These are phyloP conservation scores for Coilia nasus DNA, from an alignment of 2,797 vertebrate genomes.

Conservation along the genomic window DNA sequence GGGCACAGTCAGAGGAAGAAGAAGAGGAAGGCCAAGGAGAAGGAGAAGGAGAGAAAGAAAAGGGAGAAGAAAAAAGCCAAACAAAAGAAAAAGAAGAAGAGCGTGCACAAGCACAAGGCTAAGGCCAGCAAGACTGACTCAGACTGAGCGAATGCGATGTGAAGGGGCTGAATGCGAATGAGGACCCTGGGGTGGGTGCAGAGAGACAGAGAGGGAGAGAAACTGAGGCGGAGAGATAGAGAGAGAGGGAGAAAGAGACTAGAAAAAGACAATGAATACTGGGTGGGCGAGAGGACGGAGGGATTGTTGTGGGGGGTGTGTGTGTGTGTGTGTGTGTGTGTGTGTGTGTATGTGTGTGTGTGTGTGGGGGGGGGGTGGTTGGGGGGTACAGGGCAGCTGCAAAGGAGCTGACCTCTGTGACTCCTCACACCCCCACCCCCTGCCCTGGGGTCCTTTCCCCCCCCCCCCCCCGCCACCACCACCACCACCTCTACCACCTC, in stretches of 20 bases:
- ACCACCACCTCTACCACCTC: no score
- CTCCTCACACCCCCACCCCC: slow-evolving; percentile 42
- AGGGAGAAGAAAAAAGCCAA: slow-evolving; percentile 82
- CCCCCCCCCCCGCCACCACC: not conserved
- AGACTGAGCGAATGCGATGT: slow-evolving; percentile 68
- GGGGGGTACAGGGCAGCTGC: not conserved
- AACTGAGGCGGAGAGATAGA: not conserved
- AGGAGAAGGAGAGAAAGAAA: slow-evolving; percentile 84
- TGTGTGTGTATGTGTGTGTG: not conserved
- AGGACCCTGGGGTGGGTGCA: not conserved
- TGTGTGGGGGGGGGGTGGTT: not conserved
- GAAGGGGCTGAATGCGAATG: not conserved
- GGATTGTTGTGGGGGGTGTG: not conserved
- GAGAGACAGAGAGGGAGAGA: not conserved
- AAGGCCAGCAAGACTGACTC: slow-evolving; percentile 79
- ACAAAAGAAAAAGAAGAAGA: slow-evolving; percentile 82
- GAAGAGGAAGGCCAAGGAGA: slow-evolving; percentile 30
- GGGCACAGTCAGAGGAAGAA: not conserved
- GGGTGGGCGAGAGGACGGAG: not conserved
- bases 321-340: not conserved
- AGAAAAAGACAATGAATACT: not conserved
- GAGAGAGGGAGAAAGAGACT: not conserved
- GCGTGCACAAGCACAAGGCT: slow-evolving; percentile 79
- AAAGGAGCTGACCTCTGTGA: slow-evolving; percentile 35
- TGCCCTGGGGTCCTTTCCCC: not conserved